Evolutionary conservation across 64 coral and sea anemone genomes (phyloP).

Genomic region (Pachyseris speciosa): DNA sequence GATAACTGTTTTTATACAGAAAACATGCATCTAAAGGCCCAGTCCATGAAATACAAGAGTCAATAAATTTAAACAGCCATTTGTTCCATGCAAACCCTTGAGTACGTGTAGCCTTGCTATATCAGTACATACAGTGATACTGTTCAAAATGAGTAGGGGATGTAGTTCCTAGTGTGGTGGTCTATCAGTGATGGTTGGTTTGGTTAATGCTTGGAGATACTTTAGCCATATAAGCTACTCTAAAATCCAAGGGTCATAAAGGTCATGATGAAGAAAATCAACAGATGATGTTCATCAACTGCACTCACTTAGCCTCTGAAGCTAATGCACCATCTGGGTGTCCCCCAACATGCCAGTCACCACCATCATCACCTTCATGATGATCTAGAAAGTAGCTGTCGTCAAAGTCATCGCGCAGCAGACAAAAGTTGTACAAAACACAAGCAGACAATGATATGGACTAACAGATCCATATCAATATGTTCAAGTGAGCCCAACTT

Average conservation of each 20-base stretch:
- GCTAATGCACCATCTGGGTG: background rate
- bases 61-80: background rate
- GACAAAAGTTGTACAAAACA: slow-evolving; percentile 71
- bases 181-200: no score
- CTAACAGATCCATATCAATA: slow-evolving; percentile 47
- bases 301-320: background rate
- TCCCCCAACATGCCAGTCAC: background rate
- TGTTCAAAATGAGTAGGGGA: no score
- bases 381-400: slow-evolving; percentile 46
- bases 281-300: background rate
- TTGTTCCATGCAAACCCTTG: no score
- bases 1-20: no score
- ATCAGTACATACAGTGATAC: no score
- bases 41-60: background rate
- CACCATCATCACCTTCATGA: slow-evolving; percentile 39
- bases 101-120: no score
- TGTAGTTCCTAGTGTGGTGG: no score
- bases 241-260: no score
- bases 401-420: slow-evolving; percentile 71
- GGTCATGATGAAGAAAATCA: no score
- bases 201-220: no score
- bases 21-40: background rate
- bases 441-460: slow-evolving; percentile 60
- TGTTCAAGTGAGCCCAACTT: background rate
- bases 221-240: no score